Base-by-base conservation (phyloP, 2,888 invertebrate species). In the Euphydryas editha region DNA sequence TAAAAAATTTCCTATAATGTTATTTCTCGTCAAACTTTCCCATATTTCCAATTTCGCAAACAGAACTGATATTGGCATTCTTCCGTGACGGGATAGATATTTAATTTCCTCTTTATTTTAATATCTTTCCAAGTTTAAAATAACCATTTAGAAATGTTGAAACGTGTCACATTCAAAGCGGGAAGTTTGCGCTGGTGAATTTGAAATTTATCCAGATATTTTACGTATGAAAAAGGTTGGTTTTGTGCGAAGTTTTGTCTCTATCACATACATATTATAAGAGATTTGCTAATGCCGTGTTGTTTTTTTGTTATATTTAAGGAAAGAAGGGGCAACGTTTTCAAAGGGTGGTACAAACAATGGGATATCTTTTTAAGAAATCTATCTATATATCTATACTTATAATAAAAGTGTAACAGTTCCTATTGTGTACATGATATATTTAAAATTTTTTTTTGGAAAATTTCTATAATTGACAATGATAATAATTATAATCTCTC, bases 81-180 rank as follows among this genome's bases (percentile, higher is more conserved):
- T 67, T 65, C 62, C 57, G 24, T 47, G 54, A 62, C 60, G 39
- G 36, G 54, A 65, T 62, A 68, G 61, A 44, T 59, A 64, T 67
- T 66, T 70, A 70, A 72, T 72, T 70, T 72, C 70, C 68, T 68
- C 55, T 70, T 68, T 65, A 68, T 70, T 72, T 70, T 70, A 70
- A 70, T 72, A 70, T 72, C 51, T 44, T 44, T 65, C 55, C 49
- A 55, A 65, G 58, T 64, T 70, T 60, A 65, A 65, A 72, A 66
- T 70, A 64, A 61, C 63, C 65, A 64, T 66, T 70, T 72, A 67
- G 64, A 66, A 62, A 70, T 72, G 70, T 68, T 68, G 69, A 70
- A 72, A 69, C 68, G 73, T 68, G 70, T 74, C 73, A 69, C 54
- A 62, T 70, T 72, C 67, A 67, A 65, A 71, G 63, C 59, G 67